These are phyloP conservation scores for Lethenteron camtschaticum DNA, from an alignment of 2,113 vertebrate species.

Conservation along the genomic window DNA sequence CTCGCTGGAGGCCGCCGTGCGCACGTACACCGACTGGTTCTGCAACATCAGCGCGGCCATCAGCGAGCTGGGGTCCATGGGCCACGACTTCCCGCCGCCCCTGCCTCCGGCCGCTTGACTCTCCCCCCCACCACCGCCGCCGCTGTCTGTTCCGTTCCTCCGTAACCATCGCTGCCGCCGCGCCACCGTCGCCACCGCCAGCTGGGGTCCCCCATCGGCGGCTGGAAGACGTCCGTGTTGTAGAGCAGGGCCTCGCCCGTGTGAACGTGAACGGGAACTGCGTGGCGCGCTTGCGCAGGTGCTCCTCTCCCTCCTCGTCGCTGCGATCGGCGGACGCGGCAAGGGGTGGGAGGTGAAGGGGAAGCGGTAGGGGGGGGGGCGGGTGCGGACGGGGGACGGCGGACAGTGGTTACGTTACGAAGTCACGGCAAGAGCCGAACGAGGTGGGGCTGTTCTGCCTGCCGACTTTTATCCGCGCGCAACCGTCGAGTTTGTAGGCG, in stretches of 20 bases:
- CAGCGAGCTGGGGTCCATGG: slow-evolving; percentile 18
- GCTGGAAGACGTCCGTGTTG: slow-evolving; percentile 8
- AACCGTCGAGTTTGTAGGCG: no score
- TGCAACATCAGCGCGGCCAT: slow-evolving; percentile 30
- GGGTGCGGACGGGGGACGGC: no score
- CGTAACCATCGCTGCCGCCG: slow-evolving; percentile 9
- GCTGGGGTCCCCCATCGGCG: slow-evolving; percentile 4
- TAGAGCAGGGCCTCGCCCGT: slow-evolving; percentile 40
- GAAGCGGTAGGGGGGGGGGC: not conserved
- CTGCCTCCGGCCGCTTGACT: not conserved
- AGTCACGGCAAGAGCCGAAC: no score
- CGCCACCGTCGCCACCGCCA: slow-evolving; percentile 19
- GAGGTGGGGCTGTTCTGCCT: no score
- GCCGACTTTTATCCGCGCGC: no score
- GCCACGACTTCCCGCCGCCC: slow-evolving; percentile 3
- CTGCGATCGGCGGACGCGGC: slow-evolving; percentile 14
- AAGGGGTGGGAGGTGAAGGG: not conserved
- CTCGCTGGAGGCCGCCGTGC: not conserved
- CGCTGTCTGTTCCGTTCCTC: slow-evolving; percentile 10
- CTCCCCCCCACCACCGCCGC: not conserved
- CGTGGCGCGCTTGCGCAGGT: slow-evolving; percentile 25
- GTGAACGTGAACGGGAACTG: slow-evolving; percentile 32
- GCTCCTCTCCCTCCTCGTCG: slow-evolving; percentile 38
- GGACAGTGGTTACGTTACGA: no score
- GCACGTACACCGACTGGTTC: slow-evolving; percentile 19